Evolutionary conservation across 2,797 vertebrate genomes (phyloP), one percentile per base, ranked within the genome.

Genomic region (Megalops cyprinoides): DNA sequence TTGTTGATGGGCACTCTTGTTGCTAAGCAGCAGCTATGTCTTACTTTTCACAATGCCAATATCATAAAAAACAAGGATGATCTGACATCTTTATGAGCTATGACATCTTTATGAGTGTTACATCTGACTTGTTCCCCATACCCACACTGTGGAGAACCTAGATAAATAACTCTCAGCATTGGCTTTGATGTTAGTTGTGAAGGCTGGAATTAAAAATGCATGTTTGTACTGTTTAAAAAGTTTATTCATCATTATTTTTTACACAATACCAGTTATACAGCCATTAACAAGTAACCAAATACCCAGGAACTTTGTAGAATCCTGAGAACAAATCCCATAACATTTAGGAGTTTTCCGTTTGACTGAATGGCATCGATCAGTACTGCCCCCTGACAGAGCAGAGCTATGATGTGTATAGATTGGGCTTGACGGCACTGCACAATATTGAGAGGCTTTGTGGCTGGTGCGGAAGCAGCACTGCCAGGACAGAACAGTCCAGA

Each of bases 401-500:
- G 55, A 60, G 28, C 42, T 18, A 53, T 51, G 55, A 62, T 25
- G 42, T 28, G 15, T 34, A 56, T n/a, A 42, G 9, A 77, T 15
- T 75, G 74, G 25, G 7, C 25, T 44, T 25, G 79, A 39, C 34
- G 25, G 51, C 53, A n/a, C 53, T 56, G 67, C 20, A n/a, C 25
- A 20, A 37, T 75, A 18, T n/a, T 62, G 56, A 4, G 31, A 74
- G 71, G 55, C 74, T 49, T 71, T 28, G 44, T 75, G 74, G 9
- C 37, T 74, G 55, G 56, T 74, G 39, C 58, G 2, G 42, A 7
- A 60, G 34, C 79, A 53, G 46, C 31, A 20, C 42, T 15, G 44
- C 74, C 74, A 34, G 73, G 34, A 76, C 31, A 65, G 56, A 76
- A 74, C 15, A 60, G 56, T 53, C 79, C 79, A 81, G 79, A 81